Conservation (phyloP, 2,888 invertebrate species). For the Conomelus anceps region DNA sequence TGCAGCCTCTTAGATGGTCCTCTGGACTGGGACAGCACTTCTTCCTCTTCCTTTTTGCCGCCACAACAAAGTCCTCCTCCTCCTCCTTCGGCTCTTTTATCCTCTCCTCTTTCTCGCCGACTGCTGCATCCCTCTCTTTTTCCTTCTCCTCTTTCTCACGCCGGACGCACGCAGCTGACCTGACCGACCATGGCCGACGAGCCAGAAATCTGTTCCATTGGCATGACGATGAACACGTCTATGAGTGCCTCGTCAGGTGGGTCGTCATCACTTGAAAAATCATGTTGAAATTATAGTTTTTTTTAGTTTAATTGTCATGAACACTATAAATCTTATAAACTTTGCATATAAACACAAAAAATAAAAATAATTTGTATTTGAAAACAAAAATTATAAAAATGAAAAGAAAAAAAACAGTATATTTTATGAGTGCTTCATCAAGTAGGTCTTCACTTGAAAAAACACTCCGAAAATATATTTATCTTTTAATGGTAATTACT, state of each 20-base stretch:
- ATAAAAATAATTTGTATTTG: no score
- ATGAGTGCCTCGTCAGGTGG: conserved; percentile 48
- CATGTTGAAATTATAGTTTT: no score
- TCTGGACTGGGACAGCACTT: background rate
- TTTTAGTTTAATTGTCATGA: no score
- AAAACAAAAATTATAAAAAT: no score
- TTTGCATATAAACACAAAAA: no score
- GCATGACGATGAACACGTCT: conserved; percentile 70
- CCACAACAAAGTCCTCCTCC: background rate
- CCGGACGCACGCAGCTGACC: conserved; percentile 20
- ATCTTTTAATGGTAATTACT: no score
- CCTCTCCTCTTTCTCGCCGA: background rate
- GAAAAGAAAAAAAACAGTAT: no score
- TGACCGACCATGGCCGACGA: conserved; percentile 31
- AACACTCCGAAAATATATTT: no score
- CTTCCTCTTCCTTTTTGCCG: background rate
- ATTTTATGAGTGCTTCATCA: no score
- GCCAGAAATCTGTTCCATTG: conserved; percentile 72
- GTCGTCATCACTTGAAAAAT: background rate
- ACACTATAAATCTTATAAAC: no score
- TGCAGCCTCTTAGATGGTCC: background rate
- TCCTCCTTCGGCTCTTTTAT: background rate
- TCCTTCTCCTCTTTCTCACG: background rate
- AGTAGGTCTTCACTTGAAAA: no score
- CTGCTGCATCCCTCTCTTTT: background rate